Conservation (phyloP, 2,113 vertebrate species). For the Gymnarchus niloticus region DNA sequence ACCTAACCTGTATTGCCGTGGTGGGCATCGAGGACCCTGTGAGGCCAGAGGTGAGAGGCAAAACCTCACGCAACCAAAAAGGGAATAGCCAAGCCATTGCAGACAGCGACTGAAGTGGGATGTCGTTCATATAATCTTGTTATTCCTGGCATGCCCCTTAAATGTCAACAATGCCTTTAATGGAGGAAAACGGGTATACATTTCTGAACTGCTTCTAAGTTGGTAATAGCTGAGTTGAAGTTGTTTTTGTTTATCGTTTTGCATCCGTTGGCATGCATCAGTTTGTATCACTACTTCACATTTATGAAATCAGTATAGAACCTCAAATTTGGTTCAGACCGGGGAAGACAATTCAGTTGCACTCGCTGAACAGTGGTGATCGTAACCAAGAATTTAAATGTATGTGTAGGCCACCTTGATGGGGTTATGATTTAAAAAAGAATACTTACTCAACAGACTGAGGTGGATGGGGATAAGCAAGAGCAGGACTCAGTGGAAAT, state of each 20-base stretch:
- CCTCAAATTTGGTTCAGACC: no score
- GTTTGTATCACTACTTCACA: no score
- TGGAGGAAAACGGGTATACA: conserved; percentile 37
- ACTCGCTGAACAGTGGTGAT: background rate
- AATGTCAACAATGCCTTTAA: conserved; percentile 44
- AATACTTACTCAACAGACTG: background rate
- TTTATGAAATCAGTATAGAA: no score
- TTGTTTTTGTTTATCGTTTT: background rate
- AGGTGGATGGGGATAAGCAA: background rate
- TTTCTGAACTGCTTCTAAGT: conserved; percentile 19
- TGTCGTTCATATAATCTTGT: conserved; percentile 17
- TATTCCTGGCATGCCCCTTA: conserved; percentile 28
- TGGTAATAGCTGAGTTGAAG: conserved; percentile 18
- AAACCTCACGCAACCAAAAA: background rate
- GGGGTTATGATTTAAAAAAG: background rate
- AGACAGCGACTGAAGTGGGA: background rate
- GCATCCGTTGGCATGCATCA: conserved; percentile 5
- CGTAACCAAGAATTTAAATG: no score
- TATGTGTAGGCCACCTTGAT: background rate
- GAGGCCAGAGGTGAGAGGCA: conserved; percentile 76
- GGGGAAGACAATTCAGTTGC: background rate
- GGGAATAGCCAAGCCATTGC: background rate
- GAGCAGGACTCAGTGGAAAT: background rate
- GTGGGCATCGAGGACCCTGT: conserved; percentile 97
- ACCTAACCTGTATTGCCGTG: conserved; percentile 82